Base-by-base conservation (phyloP, 2,888 invertebrate genomes). In the Leucophenga montana region DNA sequence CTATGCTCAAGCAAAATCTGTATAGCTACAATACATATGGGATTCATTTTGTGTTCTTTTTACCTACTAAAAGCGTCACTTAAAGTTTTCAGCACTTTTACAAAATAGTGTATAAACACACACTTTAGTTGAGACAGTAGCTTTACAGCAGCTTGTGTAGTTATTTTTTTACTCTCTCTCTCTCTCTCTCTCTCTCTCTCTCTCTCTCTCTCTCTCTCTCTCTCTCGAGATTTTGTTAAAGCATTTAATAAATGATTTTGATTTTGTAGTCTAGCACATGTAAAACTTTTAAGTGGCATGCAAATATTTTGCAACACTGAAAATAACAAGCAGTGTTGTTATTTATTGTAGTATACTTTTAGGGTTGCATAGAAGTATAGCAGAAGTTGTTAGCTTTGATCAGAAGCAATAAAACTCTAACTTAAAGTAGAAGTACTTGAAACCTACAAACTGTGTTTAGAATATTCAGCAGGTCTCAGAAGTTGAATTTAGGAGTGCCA, bases 181-280 rank as follows among this genome's bases (percentile, higher is more conserved):
- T n/a, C n/a, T n/a, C n/a, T n/a, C n/a, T n/a, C n/a, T n/a, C n/a
- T n/a, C n/a, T n/a, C n/a, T n/a, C n/a, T n/a, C n/a, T n/a, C n/a
- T n/a, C n/a, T n/a, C n/a, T n/a, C n/a, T n/a, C n/a, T n/a, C n/a
- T n/a, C n/a, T n/a, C n/a, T n/a, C n/a, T n/a, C n/a, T n/a, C n/a
- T n/a, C 18, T 48, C 20, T 39, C 39, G 39, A 39, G 11, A 33
- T 48, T 46, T 46, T 22, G 8, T 22, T 48, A 78, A 80, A 81
- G 82, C 73, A 83, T 83, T 83, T 81, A 81, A 83, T 77, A 79
- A 79, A 81, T 79, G 73, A 73, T 74, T 70, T 75, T 67, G 66
- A 64, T 61, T 67, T 76, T 72, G 62, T 46, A 44, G 39, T 39
- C 70, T 68, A 72, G 69, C 72, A 69, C 72, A 74, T 67, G 65